A percentile compares a stretch with the other conserved stretches of the same genome.
phyloP scores from a whole-genome alignment of 2,888 invertebrate species.

The Tenthredo amoena region DNA sequence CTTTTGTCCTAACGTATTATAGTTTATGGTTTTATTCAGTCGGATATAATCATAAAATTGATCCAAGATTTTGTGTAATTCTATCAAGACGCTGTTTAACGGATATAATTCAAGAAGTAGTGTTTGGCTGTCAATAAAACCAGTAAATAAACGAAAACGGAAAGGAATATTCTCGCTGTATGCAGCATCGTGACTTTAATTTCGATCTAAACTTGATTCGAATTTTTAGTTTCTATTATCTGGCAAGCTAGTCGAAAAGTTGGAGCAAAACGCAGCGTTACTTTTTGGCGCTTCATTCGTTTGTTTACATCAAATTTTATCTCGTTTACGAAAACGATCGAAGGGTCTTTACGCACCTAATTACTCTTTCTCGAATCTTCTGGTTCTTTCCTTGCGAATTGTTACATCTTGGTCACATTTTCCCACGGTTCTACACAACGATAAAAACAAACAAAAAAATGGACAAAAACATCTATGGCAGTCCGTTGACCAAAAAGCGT shows the following conservation, averaged over 20 bases:
- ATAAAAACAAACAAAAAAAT: neutral
- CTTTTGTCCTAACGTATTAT: constrained; percentile 1
- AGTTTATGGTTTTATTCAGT: neutral
- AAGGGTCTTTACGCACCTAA: neutral
- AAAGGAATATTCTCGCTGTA: neutral
- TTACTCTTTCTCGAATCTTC: neutral
- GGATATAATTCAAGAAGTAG: neutral
- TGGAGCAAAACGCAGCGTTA: neutral
- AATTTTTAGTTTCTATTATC: neutral
- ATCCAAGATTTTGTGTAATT: neutral
- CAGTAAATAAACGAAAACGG: neutral
- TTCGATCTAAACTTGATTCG: neutral
- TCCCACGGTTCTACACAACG: neutral
- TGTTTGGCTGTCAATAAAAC: neutral
- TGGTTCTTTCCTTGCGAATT: neutral
- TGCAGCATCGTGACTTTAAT: neutral
- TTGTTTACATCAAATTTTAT: neutral
- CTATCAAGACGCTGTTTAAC: neutral
- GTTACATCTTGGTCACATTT: neutral
- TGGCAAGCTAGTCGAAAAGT: neutral
- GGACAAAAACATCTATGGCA: neutral
- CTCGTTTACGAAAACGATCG: neutral
- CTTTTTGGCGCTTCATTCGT: neutral
- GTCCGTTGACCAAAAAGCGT: neutral
- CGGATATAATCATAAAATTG: neutral